phyloP scores from a whole-genome alignment of 1,140 invertebrate species.

The Zaprionus taronus region DNA sequence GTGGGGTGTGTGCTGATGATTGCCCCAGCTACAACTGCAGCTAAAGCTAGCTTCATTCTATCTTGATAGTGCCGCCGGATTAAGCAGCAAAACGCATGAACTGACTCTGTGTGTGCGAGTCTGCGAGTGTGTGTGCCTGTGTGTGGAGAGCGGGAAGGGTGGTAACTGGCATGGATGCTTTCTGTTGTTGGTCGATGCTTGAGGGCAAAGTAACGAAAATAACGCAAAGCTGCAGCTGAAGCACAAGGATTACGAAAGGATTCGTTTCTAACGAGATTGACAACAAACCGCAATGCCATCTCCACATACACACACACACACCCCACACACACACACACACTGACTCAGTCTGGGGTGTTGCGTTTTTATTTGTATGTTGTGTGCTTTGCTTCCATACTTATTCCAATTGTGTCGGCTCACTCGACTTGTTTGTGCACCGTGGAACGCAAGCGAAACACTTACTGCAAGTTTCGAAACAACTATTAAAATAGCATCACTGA shows the following conservation, averaged over 20 bases:
- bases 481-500: no score
- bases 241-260: conserved; percentile 81
- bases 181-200: conserved; percentile 51
- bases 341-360: conserved; percentile 49
- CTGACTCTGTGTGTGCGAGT: conserved; percentile 23
- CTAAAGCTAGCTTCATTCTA: conserved; percentile 42
- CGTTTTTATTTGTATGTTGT: conserved; percentile 55
- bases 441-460: background rate
- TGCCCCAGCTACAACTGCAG: conserved; percentile 28
- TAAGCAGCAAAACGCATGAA: conserved; percentile 71
- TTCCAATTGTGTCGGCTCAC: conserved; percentile 1
- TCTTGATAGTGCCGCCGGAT: conserved; percentile 79
- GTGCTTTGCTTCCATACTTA: conserved; percentile 14
- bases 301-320: conserved; percentile 28
- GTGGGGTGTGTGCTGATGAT: conserved; percentile 20
- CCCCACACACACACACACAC: conserved; percentile 4
- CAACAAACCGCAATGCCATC: conserved; percentile 75
- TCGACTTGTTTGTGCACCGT: background rate
- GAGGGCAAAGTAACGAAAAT: conserved; percentile 61
- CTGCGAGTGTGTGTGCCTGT: background rate
- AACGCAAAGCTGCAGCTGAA: conserved; percentile 75
- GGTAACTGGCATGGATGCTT: conserved; percentile 4
- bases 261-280: conserved; percentile 83
- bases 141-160: background rate
- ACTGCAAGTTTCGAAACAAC: no score